Evolutionary conservation across 2,888 invertebrate genomes (phyloP).

Genomic region (Linnaemya vulpina): DNA sequence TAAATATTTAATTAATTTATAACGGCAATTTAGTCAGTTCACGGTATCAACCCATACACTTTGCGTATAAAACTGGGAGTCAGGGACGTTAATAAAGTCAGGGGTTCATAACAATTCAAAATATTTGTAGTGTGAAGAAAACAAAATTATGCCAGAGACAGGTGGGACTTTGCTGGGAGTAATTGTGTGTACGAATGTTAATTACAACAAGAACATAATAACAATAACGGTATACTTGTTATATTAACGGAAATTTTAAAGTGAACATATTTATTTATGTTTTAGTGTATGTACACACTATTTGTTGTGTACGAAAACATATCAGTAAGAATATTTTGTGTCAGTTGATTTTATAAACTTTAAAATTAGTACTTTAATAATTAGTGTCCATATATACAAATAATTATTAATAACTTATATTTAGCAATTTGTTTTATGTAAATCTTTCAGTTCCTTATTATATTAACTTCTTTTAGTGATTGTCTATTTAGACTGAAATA

Average conservation of each 20-base stretch:
- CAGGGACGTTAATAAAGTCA: neutral
- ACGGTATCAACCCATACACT: neutral
- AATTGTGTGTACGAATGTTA: slow-evolving; percentile 4
- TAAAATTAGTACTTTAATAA: too few species aligned
- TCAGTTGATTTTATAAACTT: neutral
- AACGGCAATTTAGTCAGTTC: neutral
- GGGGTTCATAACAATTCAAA: neutral
- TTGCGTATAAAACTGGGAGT: too few species aligned
- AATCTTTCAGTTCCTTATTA: too few species aligned
- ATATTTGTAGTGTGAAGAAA: neutral
- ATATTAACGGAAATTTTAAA: neutral
- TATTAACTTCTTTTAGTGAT: too few species aligned
- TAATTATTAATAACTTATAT: too few species aligned
- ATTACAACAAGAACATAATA: slow-evolving; percentile 1
- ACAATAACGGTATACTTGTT: neutral
- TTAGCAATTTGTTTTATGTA: too few species aligned
- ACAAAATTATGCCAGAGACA: neutral
- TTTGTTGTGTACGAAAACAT: neutral
- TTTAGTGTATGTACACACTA: too few species aligned
- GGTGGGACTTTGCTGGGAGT: slow-evolving; percentile 1
- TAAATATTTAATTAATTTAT: slow-evolving; percentile 66
- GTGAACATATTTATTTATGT: neutral
- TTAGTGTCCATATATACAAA: too few species aligned
- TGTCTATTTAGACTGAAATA: too few species aligned
- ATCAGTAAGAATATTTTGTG: neutral